These are phyloP conservation scores for Lacerta viridis DNA, from an alignment of 2,797 vertebrate species.

Conservation along the genomic window DNA sequence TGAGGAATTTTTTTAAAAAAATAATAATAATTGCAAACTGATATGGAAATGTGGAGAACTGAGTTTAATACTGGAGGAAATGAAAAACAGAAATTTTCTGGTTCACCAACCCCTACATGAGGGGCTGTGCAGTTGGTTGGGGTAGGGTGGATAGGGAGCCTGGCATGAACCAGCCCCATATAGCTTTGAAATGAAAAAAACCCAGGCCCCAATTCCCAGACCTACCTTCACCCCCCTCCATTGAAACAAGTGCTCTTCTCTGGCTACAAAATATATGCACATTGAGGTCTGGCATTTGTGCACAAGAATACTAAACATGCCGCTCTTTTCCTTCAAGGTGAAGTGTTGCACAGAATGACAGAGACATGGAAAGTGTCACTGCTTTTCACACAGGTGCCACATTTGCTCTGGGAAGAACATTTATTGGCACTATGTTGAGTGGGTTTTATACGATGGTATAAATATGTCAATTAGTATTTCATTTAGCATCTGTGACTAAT, in stretches of 20 bases:
- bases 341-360: neutral
- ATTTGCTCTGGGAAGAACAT: constrained; percentile 39
- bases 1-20: too few relatives aligned
- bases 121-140: neutral
- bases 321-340: constrained; percentile 28
- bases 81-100: too few relatives aligned
- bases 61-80: too few relatives aligned
- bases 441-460: constrained; percentile 52
- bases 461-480: constrained; percentile 61
- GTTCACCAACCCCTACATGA: neutral
- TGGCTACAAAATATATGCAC: constrained; percentile 4
- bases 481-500: constrained; percentile 73
- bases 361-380: neutral
- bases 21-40: too few relatives aligned
- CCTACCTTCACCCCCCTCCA: neutral
- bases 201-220: too few relatives aligned
- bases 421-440: constrained; percentile 49
- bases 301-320: neutral
- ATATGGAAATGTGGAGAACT: too few relatives aligned
- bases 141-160: neutral
- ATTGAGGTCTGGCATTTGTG: constrained; percentile 9
- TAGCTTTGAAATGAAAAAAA: too few relatives aligned
- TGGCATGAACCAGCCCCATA: neutral
- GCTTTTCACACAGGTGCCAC: constrained; percentile 41
- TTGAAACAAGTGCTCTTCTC: neutral